Base-by-base conservation (phyloP, 1,140 invertebrate genomes). In the Aphaenogaster ashmeadi region DNA sequence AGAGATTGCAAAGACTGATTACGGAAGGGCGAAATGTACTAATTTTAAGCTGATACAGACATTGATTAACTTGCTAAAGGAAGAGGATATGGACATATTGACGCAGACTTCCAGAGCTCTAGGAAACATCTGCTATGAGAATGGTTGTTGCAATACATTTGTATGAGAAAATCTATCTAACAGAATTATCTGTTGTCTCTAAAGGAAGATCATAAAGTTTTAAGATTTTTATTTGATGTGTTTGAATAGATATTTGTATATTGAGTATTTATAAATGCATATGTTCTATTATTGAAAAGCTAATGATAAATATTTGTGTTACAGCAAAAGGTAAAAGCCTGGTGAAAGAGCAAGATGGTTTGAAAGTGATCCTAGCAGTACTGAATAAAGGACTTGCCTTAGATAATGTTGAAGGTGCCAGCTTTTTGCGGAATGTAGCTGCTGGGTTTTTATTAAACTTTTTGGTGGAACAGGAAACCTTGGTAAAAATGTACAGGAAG, bases 91-190 rank as follows among this genome's bases (percentile, higher is more conserved):
- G 83, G 96, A 97, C 77, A 90, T 97, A 38, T 92, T 97, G 36
- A 97, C 97, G 83, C 98, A 98, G 92, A 96, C 97, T 27, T 98
- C 97, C 88, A 96, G 98, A 91, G 98, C 98, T 7, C 94, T 99
- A 33, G 98, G 98, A 64, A 99, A 99, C 94, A 97, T 99, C 90
- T 98, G 98, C 91, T 99, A 97, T 94, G 97, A 98, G 92, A 98
- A 98, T 96, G 97, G 98, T 96, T 74, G 3, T 60, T 74, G 18
- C 13, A 74, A 38, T 18, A 44, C 6, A 38, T 71, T 13, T 69
- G 21, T 13, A n/a, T 41, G 6, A 50, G 2, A 56, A 33, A 96
- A 96, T 84, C 90, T 71, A 47, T 86, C 7, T 69, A 27, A n/a
- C 9, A 56, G 38, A 50, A 13, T 64, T 52, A 80, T 80, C 15